Base-by-base conservation (phyloP, 2,113 vertebrate species). In the Chaenocephalus aceratus region DNA sequence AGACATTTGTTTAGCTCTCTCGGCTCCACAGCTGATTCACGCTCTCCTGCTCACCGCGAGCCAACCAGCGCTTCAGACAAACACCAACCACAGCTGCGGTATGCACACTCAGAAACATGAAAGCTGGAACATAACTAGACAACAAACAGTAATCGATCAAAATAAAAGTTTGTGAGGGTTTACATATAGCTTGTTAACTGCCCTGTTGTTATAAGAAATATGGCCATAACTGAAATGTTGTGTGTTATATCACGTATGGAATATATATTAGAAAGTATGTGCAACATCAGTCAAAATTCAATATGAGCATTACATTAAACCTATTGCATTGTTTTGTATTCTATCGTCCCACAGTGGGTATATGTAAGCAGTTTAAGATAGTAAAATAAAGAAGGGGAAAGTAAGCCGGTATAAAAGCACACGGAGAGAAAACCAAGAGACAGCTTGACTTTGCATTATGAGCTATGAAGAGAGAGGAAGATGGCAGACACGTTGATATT, bases 1-100 rank as follows among this genome's bases (percentile, higher is more conserved):
- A 92, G 89, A 86, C 83, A 44, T 79, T 91, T 88, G 88, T 92
- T 84, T 80, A 54, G 75, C 83, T 88, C 79, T 77, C 67, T 73
- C 67, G 77, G 72, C 79, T 76, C 60, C 4, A 78, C 93, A 88
- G 90, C 84, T 88, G 86, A 91, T 91, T 92, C 75, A 81, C 52
- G 12, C 61, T 72, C 74, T 52, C 44, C 72, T 65, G 75, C 52
- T 87, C 72, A 79, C 62, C 75, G 66, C 44, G 70, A 79, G 69
- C 34, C 66, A 51, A 62, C 72, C 65, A 59, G 59, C 58, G 26
- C 49, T 81, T 72, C 73, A 78, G 65, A 68, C 30, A 1, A 68
- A 84, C 52, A 75, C 30, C 71, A n/a, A 64, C 63, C 67, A 65
- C 80, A 61, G 63, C 23, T 44, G 23, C 2, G 36, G 34, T 58